phyloP scores from a whole-genome alignment of 2,888 invertebrate genomes.

The Pammene aurita region DNA sequence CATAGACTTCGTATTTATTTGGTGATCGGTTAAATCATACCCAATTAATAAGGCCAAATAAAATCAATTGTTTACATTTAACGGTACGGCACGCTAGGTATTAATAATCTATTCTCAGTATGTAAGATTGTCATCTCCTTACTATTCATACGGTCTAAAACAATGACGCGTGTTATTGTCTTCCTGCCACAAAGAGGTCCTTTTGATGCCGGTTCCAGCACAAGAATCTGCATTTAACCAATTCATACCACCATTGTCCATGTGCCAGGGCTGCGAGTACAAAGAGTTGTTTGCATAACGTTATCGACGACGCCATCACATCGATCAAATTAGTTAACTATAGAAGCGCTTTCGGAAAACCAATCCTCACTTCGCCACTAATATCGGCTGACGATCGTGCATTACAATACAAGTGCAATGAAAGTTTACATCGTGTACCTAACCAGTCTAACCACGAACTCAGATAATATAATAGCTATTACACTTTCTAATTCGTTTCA shows the following conservation, averaged over 20 bases:
- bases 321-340: slow-evolving; percentile 47
- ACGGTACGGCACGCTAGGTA: slow-evolving; percentile 22
- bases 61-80: slow-evolving; percentile 27
- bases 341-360: not conserved
- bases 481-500: slow-evolving; percentile 70
- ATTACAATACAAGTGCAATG: slow-evolving; percentile 62
- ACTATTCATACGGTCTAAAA: slow-evolving; percentile 50
- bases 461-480: slow-evolving; percentile 62
- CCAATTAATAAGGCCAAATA: slow-evolving; percentile 15
- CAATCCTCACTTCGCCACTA: slow-evolving; percentile 29
- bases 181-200: slow-evolving; percentile 71
- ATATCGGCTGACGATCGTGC: slow-evolving; percentile 55
- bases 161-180: slow-evolving; percentile 68
- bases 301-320: slow-evolving; percentile 61
- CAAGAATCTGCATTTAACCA: slow-evolving; percentile 71
- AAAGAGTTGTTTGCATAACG: slow-evolving; percentile 74
- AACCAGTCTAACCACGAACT: slow-evolving; percentile 64
- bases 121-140: slow-evolving; percentile 39
- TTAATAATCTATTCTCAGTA: slow-evolving; percentile 36
- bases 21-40: too few relatives aligned
- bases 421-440: slow-evolving; percentile 63
- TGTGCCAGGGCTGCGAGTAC: slow-evolving; percentile 58
- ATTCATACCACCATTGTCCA: slow-evolving; percentile 71
- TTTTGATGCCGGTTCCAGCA: slow-evolving; percentile 66
- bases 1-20: too few relatives aligned